Evolutionary conservation across 2,888 invertebrate genomes (phyloP).

Genomic region (Metallyticus violacea): DNA sequence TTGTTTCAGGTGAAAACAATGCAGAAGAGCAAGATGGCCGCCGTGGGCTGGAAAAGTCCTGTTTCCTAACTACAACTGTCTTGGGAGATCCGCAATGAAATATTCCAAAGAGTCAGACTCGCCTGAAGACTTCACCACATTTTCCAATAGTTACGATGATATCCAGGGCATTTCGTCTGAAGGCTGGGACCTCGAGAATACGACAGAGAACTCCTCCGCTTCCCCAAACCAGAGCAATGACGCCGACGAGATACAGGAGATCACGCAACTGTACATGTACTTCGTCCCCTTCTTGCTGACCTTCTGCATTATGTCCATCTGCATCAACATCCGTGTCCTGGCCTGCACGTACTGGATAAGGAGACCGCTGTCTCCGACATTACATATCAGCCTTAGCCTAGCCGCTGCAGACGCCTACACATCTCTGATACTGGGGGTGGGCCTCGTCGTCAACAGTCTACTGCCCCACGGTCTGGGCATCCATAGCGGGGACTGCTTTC

Average conservation of each 20-base stretch:
- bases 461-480: conserved; percentile 46
- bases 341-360: conserved; percentile 55
- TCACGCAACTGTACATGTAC: conserved; percentile 36
- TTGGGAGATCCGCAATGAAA: not conserved
- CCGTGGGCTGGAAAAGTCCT: not conserved
- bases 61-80: not conserved
- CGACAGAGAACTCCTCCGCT: not conserved
- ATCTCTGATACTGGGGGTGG: conserved; percentile 52
- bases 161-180: not conserved
- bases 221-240: not conserved
- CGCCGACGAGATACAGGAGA: not conserved
- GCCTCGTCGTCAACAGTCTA: conserved; percentile 54
- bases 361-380: conserved; percentile 55
- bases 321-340: conserved; percentile 55
- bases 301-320: conserved; percentile 53
- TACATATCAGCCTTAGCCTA: conserved; percentile 58
- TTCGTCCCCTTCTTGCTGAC: conserved; percentile 45
- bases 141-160: not conserved
- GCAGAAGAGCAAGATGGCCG: not conserved
- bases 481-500: conserved; percentile 6
- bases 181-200: not conserved
- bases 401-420: conserved; percentile 58
- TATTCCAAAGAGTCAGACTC: not conserved
- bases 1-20: not conserved
- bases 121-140: not conserved